phyloP scores from a whole-genome alignment of 35 echinoderm and acorn worm species.

The Apostichopus parvimensis region DNA sequence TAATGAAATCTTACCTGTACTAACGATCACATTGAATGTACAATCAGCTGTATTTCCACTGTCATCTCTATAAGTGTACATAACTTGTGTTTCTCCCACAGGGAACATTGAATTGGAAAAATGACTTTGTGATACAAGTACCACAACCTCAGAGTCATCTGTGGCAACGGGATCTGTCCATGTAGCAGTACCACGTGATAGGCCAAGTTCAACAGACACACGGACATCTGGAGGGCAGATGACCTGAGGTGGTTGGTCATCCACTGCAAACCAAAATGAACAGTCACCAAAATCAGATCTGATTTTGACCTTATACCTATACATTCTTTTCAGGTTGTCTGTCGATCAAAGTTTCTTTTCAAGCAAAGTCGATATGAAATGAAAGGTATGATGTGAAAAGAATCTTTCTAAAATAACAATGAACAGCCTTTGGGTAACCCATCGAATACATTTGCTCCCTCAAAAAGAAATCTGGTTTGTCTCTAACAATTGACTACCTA shows the following conservation, averaged over 20 bases:
- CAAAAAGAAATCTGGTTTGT: too few relatives aligned
- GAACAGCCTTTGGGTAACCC: too few relatives aligned
- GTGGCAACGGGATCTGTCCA: constrained; percentile 17
- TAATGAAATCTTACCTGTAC: constrained; percentile 25
- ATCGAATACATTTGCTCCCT: too few relatives aligned
- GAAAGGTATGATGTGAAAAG: too few relatives aligned
- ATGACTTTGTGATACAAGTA: constrained; percentile 2
- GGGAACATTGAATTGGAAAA: constrained; percentile 15
- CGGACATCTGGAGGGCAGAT: constrained; percentile 22
- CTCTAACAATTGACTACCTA: too few relatives aligned
- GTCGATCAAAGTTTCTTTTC: too few relatives aligned
- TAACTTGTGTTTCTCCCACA: constrained; percentile 21
- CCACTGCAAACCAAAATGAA: not conserved
- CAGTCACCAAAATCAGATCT: too few relatives aligned
- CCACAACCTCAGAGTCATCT: constrained; percentile 31
- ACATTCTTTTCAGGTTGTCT: too few relatives aligned
- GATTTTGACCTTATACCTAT: too few relatives aligned
- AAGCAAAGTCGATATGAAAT: too few relatives aligned
- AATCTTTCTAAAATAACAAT: too few relatives aligned
- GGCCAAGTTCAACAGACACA: not conserved
- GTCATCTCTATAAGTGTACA: not conserved
- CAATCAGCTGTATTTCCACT: constrained; percentile 13
- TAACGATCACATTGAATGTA: constrained; percentile 57
- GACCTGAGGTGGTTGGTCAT: constrained; percentile 26
- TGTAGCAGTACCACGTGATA: not conserved